These are phyloP conservation scores for Chaunax sp. DNA, from an alignment of 2,797 vertebrate genomes.

Conservation along the genomic window DNA sequence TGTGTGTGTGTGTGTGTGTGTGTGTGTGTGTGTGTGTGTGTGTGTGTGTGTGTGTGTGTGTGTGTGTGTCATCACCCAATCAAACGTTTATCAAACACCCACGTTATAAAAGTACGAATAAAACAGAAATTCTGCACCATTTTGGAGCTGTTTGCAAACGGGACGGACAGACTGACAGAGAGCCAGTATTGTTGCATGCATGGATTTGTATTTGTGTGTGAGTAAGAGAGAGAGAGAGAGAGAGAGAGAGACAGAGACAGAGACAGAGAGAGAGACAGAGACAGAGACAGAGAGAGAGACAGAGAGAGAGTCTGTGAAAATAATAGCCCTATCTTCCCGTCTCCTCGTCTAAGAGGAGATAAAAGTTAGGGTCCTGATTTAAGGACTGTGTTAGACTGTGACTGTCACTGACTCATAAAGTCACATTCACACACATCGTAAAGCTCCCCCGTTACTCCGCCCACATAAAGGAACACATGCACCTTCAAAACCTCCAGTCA, in stretches of 20 bases:
- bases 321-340: slow-evolving; percentile 77
- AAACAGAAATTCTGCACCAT: slow-evolving; percentile 66
- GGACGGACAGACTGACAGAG: slow-evolving; percentile 40
- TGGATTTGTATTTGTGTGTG: slow-evolving; percentile 29
- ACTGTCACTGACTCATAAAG: slow-evolving; percentile 84
- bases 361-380: slow-evolving; percentile 82
- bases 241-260: slow-evolving; percentile 4
- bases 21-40: no score
- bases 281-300: slow-evolving; percentile 30
- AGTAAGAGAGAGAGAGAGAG: slow-evolving; percentile 29
- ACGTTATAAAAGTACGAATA: slow-evolving; percentile 60
- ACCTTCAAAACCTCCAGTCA: slow-evolving; percentile 71
- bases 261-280: slow-evolving; percentile 39
- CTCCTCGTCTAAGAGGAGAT: slow-evolving; percentile 76
- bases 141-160: slow-evolving; percentile 47
- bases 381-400: slow-evolving; percentile 82
- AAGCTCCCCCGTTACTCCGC: slow-evolving; percentile 70
- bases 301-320: slow-evolving; percentile 58
- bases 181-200: slow-evolving; percentile 48
- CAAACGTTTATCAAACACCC: slow-evolving; percentile 66
- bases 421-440: slow-evolving; percentile 81
- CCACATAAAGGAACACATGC: slow-evolving; percentile 78
- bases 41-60: no score
- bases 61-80: slow-evolving; percentile 44
- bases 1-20: slow-evolving; percentile 34